phyloP scores from a whole-genome alignment of 2,113 vertebrate genomes.

The Oryzias woworae region DNA sequence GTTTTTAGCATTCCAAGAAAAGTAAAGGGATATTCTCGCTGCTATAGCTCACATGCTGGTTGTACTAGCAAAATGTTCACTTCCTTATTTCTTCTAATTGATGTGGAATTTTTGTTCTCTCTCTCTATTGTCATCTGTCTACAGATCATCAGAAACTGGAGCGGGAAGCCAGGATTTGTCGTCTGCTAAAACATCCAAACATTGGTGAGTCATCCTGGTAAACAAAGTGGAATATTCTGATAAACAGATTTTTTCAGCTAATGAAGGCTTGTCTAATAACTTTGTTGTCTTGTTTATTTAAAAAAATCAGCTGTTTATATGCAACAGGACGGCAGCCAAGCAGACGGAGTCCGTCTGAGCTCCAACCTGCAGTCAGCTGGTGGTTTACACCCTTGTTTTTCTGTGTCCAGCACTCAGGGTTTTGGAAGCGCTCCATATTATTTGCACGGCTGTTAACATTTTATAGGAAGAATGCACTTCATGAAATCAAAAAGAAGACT shows the following conservation, averaged over 20 bases:
- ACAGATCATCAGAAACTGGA: conserved; percentile 76
- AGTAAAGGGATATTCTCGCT: neutral
- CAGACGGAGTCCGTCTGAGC: conserved; percentile 17
- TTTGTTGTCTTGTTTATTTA: neutral
- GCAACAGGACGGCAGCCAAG: conserved; percentile 27
- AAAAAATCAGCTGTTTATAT: neutral
- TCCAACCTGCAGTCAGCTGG: conserved; percentile 38
- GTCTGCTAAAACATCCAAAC: conserved; percentile 75
- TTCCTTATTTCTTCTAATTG: neutral
- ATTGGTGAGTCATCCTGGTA: conserved; percentile 59
- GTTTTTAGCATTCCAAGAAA: neutral
- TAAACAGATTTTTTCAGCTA: too few relatives aligned
- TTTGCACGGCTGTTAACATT: too few relatives aligned
- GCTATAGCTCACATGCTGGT: neutral
- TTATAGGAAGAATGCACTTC: neutral
- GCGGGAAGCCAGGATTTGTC: conserved; percentile 73
- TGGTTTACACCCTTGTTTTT: conserved; percentile 5
- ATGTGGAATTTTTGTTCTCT: neutral
- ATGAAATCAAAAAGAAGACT: neutral
- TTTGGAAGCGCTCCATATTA: too few relatives aligned
- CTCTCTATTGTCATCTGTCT: conserved; percentile 8
- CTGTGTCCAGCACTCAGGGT: too few relatives aligned
- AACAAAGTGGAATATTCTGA: too few relatives aligned
- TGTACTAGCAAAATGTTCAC: neutral
- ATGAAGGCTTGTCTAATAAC: too few relatives aligned